Evolutionary conservation across 2,888 invertebrate species (phyloP).

Genomic region (Erebia ligea): DNA sequence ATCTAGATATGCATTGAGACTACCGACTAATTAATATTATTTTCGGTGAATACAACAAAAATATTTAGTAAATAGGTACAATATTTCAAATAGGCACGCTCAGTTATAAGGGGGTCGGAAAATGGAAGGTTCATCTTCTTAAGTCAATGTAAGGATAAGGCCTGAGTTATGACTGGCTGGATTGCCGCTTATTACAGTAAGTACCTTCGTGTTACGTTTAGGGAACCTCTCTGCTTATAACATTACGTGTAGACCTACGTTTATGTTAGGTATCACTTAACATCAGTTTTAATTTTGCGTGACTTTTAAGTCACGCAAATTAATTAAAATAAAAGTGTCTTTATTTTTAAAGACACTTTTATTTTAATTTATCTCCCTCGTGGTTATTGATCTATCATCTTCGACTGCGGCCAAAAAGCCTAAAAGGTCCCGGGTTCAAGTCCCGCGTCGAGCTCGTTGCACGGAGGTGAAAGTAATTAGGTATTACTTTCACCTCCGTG

Average conservation of each 20-base stretch:
- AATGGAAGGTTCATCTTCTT: conserved; percentile 71
- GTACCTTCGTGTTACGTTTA: conserved; percentile 36
- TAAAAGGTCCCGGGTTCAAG: no score
- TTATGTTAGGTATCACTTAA: not conserved
- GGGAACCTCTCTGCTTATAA: conserved; percentile 3
- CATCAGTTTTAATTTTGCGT: no score
- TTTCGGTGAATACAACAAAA: not conserved
- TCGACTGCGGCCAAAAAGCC: no score
- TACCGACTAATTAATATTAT: not conserved
- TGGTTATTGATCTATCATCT: no score
- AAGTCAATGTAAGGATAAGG: conserved; percentile 73
- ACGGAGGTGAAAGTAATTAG: no score
- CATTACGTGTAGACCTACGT: not conserved
- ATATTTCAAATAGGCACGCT: conserved; percentile 43
- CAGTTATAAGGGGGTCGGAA: conserved; percentile 57
- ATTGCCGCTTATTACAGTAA: conserved; percentile 65
- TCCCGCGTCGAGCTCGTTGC: no score
- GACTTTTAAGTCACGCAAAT: no score
- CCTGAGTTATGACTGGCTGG: conserved; percentile 66
- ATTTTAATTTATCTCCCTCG: no score
- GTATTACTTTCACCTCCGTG: no score
- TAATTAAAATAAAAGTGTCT: no score
- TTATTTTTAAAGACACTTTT: no score
- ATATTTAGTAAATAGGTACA: not conserved
- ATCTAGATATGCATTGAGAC: not conserved